These are phyloP conservation scores for Oophaga pumilio DNA, from an alignment of 2,113 vertebrate genomes.

Conservation along the genomic window DNA sequence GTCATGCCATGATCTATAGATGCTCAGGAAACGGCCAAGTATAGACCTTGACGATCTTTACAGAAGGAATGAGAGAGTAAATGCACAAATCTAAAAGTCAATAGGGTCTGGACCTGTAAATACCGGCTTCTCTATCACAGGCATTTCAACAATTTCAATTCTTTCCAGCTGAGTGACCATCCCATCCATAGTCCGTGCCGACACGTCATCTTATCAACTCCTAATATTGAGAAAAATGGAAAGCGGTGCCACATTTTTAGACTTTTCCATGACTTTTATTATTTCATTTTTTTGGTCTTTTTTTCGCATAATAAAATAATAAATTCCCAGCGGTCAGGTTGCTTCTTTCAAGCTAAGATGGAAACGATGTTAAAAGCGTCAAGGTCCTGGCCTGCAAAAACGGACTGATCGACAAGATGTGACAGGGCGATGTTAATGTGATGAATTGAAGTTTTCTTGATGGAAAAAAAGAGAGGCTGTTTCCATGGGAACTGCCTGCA, in stretches of 20 bases:
- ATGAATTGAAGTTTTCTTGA: constrained; percentile 33
- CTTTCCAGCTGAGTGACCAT: constrained; percentile 16
- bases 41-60: constrained; percentile 41
- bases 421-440: constrained; percentile 41
- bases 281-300: background rate
- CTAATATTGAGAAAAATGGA: constrained; percentile 31
- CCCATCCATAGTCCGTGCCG: background rate
- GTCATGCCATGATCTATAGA: constrained; percentile 31
- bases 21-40: background rate
- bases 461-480: constrained; percentile 16
- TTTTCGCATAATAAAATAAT: background rate
- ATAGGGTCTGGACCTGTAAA: constrained; percentile 32
- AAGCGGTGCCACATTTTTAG: background rate
- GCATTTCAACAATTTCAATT: constrained; percentile 29
- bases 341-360: background rate
- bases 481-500: constrained; percentile 3
- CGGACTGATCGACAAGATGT: constrained; percentile 16
- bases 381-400: constrained; percentile 21
- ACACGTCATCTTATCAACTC: background rate
- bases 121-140: constrained; percentile 21
- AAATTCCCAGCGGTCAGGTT: background rate
- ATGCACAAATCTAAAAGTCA: constrained; percentile 47
- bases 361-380: constrained; percentile 18
- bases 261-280: background rate
- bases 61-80: constrained; percentile 14